Evolutionary conservation across 2,888 invertebrate genomes (phyloP).

Genomic region (Choristoneura rosaceana): DNA sequence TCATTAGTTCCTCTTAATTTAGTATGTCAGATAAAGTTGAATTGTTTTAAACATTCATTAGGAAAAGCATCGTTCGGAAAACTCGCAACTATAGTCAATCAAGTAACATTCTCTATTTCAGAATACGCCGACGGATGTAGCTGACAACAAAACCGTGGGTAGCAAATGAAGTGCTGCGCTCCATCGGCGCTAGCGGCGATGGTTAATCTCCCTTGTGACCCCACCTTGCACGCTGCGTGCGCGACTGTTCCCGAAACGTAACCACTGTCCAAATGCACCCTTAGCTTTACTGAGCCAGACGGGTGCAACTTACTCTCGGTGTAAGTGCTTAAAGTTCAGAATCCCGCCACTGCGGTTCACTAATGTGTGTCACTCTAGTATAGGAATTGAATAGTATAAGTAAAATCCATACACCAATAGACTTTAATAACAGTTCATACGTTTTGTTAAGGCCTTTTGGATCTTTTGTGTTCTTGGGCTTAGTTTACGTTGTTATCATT

Average conservation of each 20-base stretch:
- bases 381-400: conserved; percentile 84
- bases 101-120: conserved; percentile 48
- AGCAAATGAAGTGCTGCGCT: conserved; percentile 48
- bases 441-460: conserved; percentile 71
- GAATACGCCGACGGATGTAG: conserved; percentile 49
- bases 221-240: conserved; percentile 21
- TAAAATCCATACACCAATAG: conserved; percentile 79
- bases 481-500: conserved; percentile 66
- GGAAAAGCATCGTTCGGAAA: too few species aligned
- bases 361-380: conserved; percentile 69
- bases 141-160: conserved; percentile 48
- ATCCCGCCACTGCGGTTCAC: conserved; percentile 46
- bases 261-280: neutral
- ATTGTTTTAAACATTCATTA: neutral
- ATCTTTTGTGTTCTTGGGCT: conserved; percentile 73
- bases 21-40: too few species aligned
- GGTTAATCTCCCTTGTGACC: conserved; percentile 23
- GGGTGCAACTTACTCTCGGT: conserved; percentile 16
- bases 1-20: too few species aligned
- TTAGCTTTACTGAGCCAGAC: neutral
- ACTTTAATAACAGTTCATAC: conserved; percentile 60
- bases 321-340: conserved; percentile 42
- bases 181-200: conserved; percentile 26
- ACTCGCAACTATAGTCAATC: neutral
- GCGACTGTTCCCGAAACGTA: conserved; percentile 15